Evolutionary conservation across 2,113 vertebrate genomes (phyloP).

Genomic region (Seriola rivoliana): DNA sequence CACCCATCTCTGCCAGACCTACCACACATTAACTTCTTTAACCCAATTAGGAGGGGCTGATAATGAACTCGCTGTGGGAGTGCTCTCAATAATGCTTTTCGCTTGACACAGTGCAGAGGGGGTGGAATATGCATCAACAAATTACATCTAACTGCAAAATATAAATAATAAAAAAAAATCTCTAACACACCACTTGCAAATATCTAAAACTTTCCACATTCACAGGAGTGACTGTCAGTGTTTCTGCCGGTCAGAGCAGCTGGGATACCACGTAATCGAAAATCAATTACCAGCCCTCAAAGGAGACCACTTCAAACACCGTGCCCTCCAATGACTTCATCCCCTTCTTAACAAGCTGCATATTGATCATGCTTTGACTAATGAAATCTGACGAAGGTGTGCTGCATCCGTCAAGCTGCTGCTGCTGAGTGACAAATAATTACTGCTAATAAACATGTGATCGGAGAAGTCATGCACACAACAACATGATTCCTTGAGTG

Average conservation of each 20-base stretch:
- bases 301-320: constrained; percentile 72
- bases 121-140: constrained; percentile 57
- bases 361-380: constrained; percentile 72
- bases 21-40: constrained; percentile 76
- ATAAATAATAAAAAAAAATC: constrained; percentile 5
- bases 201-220: constrained; percentile 36
- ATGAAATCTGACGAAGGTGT: constrained; percentile 70
- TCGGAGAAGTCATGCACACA: constrained; percentile 9
- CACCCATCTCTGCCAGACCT: constrained; percentile 74
- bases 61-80: constrained; percentile 76
- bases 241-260: constrained; percentile 39
- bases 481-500: background rate
- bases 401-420: constrained; percentile 34
- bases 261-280: constrained; percentile 69
- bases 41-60: constrained; percentile 79
- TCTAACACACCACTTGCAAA: constrained; percentile 20
- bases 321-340: constrained; percentile 67
- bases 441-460: constrained; percentile 69
- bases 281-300: constrained; percentile 74
- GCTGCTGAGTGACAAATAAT: constrained; percentile 65
- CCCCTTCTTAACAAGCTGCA: constrained; percentile 67
- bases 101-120: constrained; percentile 26
- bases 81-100: constrained; percentile 55
- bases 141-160: constrained; percentile 54
- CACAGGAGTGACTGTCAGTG: constrained; percentile 24